Base-by-base conservation (phyloP, 1,140 invertebrate genomes). In the Charaxes varanes region DNA sequence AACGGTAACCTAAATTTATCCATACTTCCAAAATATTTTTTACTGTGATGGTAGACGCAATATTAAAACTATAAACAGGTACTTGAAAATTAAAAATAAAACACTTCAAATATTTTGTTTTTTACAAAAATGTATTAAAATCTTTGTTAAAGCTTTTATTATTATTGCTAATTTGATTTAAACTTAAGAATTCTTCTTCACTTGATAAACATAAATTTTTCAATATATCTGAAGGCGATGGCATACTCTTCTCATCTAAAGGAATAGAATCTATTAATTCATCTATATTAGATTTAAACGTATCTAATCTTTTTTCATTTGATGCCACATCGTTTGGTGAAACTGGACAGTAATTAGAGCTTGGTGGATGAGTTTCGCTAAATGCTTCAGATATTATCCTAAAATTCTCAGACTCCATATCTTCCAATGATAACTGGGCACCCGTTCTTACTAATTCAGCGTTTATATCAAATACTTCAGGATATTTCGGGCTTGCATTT, bases 181-280 rank as follows among this genome's bases (percentile, higher is more conserved):
- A 2, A 35, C 21, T 16, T 13, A 44, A 14, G 33, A 37, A 35
- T 2, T 53, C 51, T 23, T 53, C 41, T 6, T 53, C 74, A 38
- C 68, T 79, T 12, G 83, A 77, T 42, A 86, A 62, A 41, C 78
- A 80, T 37, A 87, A 67, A 49, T 86, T 85, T 77, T 84, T 83
- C 2, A 87, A 53, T 32, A 80, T 85, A 47, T 86, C 83, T 5
- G 84, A 85, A 27, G 86, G 82, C 2, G 85, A 86, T 16, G 82
- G 79, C 10, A 84, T 51, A 56, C 59, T 79, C 52, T 83, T 81
- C 10, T 80, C 74, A 12, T 57, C 45, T 23, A 53, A 43, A 26
- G 72, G 61, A 32, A 73, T 56, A 33, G 63, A 56, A 17, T 76
- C 62, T 11, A 79, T 74, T 7, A 82, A 18, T 23, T 71, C 65